Percentiles rank a stretch among this genome's conserved stretches.
Evolutionary conservation across 2,113 vertebrate genomes (phyloP).

Genomic region (Tragelaphus scriptus): DNA sequence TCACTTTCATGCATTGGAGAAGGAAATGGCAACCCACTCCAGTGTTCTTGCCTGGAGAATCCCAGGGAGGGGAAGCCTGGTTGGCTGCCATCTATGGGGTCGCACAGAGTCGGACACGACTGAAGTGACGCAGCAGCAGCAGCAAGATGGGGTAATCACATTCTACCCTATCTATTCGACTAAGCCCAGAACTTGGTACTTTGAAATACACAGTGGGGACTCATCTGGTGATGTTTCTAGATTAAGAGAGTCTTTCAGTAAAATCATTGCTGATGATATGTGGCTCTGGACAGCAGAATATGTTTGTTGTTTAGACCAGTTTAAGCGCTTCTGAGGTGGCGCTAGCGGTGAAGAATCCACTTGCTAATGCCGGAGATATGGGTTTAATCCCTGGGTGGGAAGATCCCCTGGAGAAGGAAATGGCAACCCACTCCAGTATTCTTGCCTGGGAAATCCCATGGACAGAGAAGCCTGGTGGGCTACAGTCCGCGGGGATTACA

Average conservation of each 20-base stretch:
- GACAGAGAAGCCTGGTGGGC: background rate
- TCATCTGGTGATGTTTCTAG: background rate
- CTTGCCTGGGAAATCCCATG: background rate
- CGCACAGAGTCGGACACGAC: too few species aligned
- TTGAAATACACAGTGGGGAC: background rate
- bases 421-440: background rate
- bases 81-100: too few species aligned
- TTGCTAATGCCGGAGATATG: background rate
- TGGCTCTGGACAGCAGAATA: background rate
- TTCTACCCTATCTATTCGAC: background rate
- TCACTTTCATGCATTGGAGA: too few species aligned
- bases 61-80: too few species aligned
- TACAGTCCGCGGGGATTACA: accelerated
- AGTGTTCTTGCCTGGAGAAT: too few species aligned
- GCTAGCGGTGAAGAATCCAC: background rate
- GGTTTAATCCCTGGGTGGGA: background rate
- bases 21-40: too few species aligned
- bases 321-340: background rate
- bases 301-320: background rate
- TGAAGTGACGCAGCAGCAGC: too few species aligned
- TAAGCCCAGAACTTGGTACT: background rate
- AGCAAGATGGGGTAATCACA: background rate
- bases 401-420: background rate
- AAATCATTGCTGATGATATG: background rate
- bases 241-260: background rate